These are phyloP conservation scores for Hephaestus fuliginosus DNA, from an alignment of 2,797 vertebrate genomes.

Conservation along the genomic window DNA sequence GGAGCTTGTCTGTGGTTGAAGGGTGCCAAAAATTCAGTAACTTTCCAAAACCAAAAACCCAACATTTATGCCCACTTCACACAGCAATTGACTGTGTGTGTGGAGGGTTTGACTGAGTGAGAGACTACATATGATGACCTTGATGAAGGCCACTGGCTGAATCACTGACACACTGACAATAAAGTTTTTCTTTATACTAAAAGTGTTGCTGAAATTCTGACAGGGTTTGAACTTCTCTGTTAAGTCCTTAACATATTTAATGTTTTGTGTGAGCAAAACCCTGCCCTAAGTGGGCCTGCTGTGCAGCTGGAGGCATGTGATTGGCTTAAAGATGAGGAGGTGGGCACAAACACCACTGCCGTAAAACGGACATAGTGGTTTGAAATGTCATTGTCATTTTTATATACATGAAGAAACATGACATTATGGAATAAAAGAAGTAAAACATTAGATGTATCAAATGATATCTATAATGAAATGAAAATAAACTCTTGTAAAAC, in stretches of 20 bases:
- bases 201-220: not conserved
- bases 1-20: not conserved
- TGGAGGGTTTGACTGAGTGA: too few species aligned
- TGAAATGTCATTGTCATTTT: not conserved
- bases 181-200: not conserved
- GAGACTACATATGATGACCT: too few species aligned
- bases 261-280: not conserved
- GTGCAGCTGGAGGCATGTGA: not conserved
- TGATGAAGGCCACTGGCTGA: not conserved
- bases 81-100: not conserved
- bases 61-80: not conserved
- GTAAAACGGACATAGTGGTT: not conserved
- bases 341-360: not conserved
- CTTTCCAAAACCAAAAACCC: not conserved
- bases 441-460: not conserved
- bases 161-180: not conserved
- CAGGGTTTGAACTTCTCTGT: not conserved
- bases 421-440: not conserved
- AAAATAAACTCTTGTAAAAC: conserved; percentile 7
- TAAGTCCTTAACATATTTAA: not conserved
- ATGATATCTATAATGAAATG: not conserved
- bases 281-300: not conserved
- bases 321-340: not conserved
- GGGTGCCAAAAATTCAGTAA: not conserved
- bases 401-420: not conserved